Conservation (phyloP, 2,113 vertebrate genomes). For the Gnathonemus longibarbis region DNA sequence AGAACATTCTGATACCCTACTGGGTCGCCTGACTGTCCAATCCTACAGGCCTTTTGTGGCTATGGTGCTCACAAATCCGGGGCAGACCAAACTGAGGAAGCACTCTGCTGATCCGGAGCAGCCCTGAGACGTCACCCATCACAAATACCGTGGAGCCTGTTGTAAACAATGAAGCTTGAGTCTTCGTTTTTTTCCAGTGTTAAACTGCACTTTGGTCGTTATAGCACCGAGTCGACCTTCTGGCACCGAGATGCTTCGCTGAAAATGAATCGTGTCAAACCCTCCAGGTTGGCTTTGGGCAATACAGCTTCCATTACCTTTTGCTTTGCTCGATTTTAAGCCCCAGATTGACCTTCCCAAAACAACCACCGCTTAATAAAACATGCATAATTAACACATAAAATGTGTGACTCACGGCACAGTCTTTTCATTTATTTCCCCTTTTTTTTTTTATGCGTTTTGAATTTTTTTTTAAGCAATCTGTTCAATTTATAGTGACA, state of each 20-base stretch:
- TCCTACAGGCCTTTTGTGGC: not conserved
- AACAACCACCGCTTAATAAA: constrained; percentile 11
- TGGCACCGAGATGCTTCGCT: not conserved
- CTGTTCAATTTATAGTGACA: not conserved
- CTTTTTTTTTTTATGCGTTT: not conserved
- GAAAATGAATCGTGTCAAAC: not conserved
- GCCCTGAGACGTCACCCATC: not conserved
- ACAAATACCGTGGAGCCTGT: not conserved
- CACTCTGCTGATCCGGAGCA: not conserved
- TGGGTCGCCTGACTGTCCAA: not conserved
- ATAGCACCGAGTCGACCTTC: not conserved
- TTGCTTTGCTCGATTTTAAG: not conserved
- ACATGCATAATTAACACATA: not conserved
- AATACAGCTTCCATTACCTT: not conserved
- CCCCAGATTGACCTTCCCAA: not conserved
- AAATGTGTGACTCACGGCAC: not conserved
- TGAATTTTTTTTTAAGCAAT: not conserved
- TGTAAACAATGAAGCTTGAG: not conserved
- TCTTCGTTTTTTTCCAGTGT: not conserved
- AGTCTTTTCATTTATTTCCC: not conserved
- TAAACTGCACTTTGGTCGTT: not conserved
- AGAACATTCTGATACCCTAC: not conserved
- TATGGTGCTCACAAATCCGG: not conserved
- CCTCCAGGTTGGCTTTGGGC: not conserved
- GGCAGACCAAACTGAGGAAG: not conserved